Evolutionary conservation across 2,113 vertebrate genomes (phyloP), one percentile per base, ranked within the genome.

Genomic region (Meles meles): DNA sequence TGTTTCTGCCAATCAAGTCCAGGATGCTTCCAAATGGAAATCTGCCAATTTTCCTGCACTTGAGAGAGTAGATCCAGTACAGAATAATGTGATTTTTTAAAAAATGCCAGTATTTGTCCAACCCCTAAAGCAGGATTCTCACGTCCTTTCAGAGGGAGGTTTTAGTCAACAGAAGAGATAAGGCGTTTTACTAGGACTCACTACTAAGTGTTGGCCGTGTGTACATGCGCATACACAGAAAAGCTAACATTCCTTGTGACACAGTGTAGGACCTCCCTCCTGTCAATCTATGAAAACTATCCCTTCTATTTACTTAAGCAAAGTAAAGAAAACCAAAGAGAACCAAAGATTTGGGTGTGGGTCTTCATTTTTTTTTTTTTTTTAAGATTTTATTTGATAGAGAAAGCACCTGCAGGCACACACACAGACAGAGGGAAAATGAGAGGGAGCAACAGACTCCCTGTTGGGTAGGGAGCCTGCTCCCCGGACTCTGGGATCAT

Each of bases 1-100:
- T 47, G 65, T 67, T 81, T 82, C 63, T 94, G 79, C 83, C 90
- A 92, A 42, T 84, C 85, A 83, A 93, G 25, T 83, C 67, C 79
- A 95, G 37, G 89, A 95, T 25, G 55, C 71, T 86, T 95, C 86
- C 77, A 93, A 86, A 77, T 87, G 89, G 83, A 94, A 82, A 91
- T 0, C 0, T 52, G 84, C 93, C 93, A 88, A 37, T 65, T 69
- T 90, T 76, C 44, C 39, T 89, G 31, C 25, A 72, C 47, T 65
- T 59, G 55, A 92, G 65, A 94, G 20, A 83, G 23, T 3, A 85
- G 82, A 67, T n/a, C n/a, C 27, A 71, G 21, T 42, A 84, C 6
- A 97, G 37, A 81, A 87, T 4, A 93, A 57, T 29, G 21, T 39
- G 76, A 21, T 42, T 76, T 72, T 69, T 63, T 65, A 84, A 81